Evolutionary conservation across 1,140 invertebrate species (phyloP).

Genomic region (Manduca sexta): DNA sequence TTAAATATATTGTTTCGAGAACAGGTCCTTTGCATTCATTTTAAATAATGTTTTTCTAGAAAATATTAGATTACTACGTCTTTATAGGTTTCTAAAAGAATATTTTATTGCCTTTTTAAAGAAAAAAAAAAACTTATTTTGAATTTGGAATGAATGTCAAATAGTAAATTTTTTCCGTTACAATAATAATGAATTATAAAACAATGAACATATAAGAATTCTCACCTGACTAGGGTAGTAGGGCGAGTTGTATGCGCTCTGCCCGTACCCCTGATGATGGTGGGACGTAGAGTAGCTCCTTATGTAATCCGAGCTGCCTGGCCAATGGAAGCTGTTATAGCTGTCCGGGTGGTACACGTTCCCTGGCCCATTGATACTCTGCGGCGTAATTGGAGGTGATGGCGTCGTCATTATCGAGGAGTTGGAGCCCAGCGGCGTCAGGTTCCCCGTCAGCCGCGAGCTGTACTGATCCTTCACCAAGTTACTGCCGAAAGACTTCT

Average conservation of each 20-base stretch:
- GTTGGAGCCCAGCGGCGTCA: constrained; percentile 78
- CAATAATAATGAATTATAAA: too few relatives aligned
- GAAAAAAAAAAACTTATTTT: too few relatives aligned
- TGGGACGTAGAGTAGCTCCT: constrained; percentile 65
- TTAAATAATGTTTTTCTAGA: too few relatives aligned
- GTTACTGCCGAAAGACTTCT: constrained; percentile 56
- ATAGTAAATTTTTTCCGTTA: too few relatives aligned
- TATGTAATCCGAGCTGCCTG: constrained; percentile 67
- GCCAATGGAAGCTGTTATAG: constrained; percentile 75
- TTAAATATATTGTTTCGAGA: too few relatives aligned
- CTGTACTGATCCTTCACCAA: constrained; percentile 64
- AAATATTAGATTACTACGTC: too few relatives aligned
- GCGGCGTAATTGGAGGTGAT: constrained; percentile 77
- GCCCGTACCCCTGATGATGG: constrained; percentile 75
- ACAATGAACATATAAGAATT: neutral
- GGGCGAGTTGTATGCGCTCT: constrained; percentile 74
- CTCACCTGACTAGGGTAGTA: constrained; percentile 71
- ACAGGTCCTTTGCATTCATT: too few relatives aligned
- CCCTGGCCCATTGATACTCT: constrained; percentile 67
- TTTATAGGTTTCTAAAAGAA: too few relatives aligned
- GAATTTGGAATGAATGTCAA: too few relatives aligned
- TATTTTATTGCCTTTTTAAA: too few relatives aligned
- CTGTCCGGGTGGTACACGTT: constrained; percentile 72
- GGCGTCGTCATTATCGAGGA: constrained; percentile 79
- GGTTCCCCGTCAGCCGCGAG: constrained; percentile 70